phyloP scores from a whole-genome alignment of 2,888 invertebrate genomes.

The Noctuana brunneofusca region DNA sequence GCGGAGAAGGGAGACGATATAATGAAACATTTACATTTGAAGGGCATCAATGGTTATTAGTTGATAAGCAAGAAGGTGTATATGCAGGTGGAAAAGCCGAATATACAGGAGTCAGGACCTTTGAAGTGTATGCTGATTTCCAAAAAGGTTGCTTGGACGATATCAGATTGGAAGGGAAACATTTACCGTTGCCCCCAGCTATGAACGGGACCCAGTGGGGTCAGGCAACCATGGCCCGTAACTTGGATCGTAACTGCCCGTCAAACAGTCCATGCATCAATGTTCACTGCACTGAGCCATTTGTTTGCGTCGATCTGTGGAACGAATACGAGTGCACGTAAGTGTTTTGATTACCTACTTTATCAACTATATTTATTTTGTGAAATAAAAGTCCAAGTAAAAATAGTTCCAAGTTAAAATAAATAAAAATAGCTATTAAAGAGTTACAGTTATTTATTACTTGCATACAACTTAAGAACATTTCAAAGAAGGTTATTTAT shows the following conservation, averaged over 20 bases:
- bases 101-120: constrained; percentile 95
- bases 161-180: constrained; percentile 94
- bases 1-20: constrained; percentile 96
- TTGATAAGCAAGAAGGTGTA: constrained; percentile 97
- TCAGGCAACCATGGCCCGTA: constrained; percentile 96
- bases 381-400: constrained; percentile 11
- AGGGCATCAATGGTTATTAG: constrained; percentile 95
- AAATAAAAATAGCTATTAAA: constrained; percentile 11
- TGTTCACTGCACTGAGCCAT: constrained; percentile 95
- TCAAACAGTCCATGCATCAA: constrained; percentile 97
- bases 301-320: constrained; percentile 98
- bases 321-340: constrained; percentile 99
- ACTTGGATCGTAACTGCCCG: constrained; percentile 95
- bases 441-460: constrained; percentile 24
- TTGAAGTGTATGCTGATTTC: constrained; percentile 97
- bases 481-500: constrained; percentile 13
- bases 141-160: constrained; percentile 92
- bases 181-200: constrained; percentile 95
- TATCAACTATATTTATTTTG: constrained; percentile 6
- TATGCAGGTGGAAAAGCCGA: constrained; percentile 98
- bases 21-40: constrained; percentile 95
- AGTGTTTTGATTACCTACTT: constrained; percentile 71
- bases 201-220: constrained; percentile 98
- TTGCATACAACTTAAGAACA: constrained; percentile 18
- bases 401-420: constrained; percentile 8